Conservation (phyloP, 2,113 vertebrate genomes). For the Zootoca vivipara region DNA sequence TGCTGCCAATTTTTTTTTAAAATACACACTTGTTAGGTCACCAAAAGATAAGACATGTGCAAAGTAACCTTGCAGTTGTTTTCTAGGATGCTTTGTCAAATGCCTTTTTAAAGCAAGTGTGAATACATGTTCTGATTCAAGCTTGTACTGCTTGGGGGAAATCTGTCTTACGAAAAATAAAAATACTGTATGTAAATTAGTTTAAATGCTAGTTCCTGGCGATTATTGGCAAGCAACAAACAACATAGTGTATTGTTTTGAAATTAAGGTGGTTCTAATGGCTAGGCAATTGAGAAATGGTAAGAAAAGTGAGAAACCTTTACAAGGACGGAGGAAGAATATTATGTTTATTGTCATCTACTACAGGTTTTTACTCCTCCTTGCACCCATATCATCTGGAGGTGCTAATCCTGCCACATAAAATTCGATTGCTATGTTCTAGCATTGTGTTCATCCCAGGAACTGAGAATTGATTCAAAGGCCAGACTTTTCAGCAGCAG, state of each 20-base stretch:
- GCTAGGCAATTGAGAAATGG: too few relatives aligned
- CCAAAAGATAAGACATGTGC: not conserved
- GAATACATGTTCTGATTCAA: constrained; percentile 34
- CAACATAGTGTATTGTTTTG: not conserved
- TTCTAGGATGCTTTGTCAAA: constrained; percentile 41
- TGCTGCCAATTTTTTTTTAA: constrained; percentile 25
- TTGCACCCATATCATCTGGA: not conserved
- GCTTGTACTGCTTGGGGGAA: constrained; percentile 54
- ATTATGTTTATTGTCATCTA: not conserved
- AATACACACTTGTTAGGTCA: not conserved
- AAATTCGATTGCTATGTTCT: not conserved
- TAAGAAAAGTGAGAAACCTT: not conserved
- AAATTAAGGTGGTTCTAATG: not conserved
- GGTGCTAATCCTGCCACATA: not conserved
- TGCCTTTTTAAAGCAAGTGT: constrained; percentile 21
- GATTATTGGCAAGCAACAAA: not conserved
- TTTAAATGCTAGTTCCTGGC: constrained; percentile 40
- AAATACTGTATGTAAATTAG: constrained; percentile 50
- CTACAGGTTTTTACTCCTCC: too few relatives aligned
- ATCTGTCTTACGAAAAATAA: constrained; percentile 44
- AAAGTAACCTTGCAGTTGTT: constrained; percentile 34
- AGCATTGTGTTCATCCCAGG: not conserved
- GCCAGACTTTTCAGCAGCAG: not conserved
- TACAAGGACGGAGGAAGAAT: not conserved
- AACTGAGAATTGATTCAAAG: not conserved